These are phyloP conservation scores for Diadophis punctatus DNA, from an alignment of 2,113 vertebrate species.

Conservation along the genomic window DNA sequence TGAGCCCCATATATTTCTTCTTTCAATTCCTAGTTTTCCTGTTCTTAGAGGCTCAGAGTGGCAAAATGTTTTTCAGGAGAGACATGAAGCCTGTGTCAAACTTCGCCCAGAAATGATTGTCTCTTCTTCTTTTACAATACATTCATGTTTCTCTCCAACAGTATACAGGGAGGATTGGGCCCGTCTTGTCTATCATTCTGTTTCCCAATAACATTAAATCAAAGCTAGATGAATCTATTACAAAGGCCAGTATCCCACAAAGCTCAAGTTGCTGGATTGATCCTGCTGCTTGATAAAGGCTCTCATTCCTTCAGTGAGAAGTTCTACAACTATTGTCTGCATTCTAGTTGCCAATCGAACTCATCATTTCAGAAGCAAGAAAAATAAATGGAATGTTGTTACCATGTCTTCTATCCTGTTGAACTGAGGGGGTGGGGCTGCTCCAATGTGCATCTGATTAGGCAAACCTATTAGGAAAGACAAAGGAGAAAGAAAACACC, in stretches of 20 bases:
- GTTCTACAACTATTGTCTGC: neutral
- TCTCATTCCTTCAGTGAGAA: neutral
- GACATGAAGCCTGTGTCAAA: neutral
- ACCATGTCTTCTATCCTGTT: conserved; percentile 88
- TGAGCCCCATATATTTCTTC: neutral
- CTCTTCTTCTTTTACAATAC: neutral
- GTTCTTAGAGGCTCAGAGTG: neutral
- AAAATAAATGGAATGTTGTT: conserved; percentile 45
- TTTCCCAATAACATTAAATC: neutral
- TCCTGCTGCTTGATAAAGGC: neutral
- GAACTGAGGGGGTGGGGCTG: conserved; percentile 76
- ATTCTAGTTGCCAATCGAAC: too few species aligned
- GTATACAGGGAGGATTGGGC: neutral
- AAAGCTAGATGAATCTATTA: neutral
- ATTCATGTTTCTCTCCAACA: neutral
- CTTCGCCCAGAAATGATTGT: neutral
- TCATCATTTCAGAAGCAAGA: neutral
- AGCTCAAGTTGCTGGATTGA: neutral
- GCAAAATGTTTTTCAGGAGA: neutral
- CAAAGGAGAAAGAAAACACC: neutral
- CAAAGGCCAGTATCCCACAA: neutral
- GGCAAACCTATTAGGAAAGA: conserved; percentile 72
- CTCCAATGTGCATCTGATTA: conserved; percentile 79
- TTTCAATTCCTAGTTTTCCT: neutral
- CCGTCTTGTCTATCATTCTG: neutral